phyloP scores from a whole-genome alignment of 2,797 vertebrate genomes.

The Bovichtus variegatus region DNA sequence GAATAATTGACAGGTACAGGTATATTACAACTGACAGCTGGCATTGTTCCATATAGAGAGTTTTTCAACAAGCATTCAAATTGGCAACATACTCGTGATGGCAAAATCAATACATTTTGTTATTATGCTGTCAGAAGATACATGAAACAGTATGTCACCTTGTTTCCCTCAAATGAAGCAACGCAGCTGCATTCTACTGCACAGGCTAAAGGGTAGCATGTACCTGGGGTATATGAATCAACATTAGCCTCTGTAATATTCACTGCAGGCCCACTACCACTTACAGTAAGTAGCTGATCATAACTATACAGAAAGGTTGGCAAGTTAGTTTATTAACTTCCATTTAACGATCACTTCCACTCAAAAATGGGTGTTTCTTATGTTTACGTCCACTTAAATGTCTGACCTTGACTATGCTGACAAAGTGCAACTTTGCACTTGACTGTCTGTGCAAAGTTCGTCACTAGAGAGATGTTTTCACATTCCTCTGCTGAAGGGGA shows the following conservation, averaged over 20 bases:
- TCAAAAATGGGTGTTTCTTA: too few species aligned
- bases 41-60: not conserved
- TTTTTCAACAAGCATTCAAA: conserved; percentile 10
- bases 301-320: not conserved
- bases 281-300: not conserved
- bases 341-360: too few species aligned
- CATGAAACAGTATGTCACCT: conserved; percentile 6
- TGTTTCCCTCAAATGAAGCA: conserved; percentile 24
- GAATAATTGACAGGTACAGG: conserved; percentile 29
- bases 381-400: too few species aligned
- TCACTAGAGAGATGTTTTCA: too few species aligned
- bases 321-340: not conserved
- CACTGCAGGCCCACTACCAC: not conserved
- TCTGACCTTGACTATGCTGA: too few species aligned
- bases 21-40: conserved; percentile 21
- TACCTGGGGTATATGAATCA: conserved; percentile 33
- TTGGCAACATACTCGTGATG: not conserved
- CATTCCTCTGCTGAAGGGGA: too few species aligned
- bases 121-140: conserved; percentile 18
- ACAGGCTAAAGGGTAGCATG: conserved; percentile 30
- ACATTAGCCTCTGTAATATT: conserved; percentile 11
- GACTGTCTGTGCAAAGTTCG: too few species aligned
- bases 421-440: too few species aligned
- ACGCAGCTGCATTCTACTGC: conserved; percentile 42
- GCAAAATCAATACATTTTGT: conserved; percentile 33